Conservation (phyloP, 2,888 invertebrate genomes). For the Eupithecia centaureata region DNA sequence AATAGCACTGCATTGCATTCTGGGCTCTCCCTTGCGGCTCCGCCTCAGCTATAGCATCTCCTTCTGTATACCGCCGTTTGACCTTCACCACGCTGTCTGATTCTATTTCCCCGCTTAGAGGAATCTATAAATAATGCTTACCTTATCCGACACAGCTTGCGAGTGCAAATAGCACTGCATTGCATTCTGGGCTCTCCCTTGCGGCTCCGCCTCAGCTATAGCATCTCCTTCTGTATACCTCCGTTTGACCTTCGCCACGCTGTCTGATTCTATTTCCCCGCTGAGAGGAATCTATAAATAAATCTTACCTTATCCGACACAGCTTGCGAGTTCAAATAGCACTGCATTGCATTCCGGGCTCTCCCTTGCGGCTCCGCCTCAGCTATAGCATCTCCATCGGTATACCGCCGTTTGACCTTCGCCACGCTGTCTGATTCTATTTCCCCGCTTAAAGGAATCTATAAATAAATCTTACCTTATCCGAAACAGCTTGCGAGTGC, state of each 20-base stretch:
- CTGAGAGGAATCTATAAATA: slow-evolving; percentile 39
- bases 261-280: slow-evolving; percentile 64
- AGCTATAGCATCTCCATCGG: slow-evolving; percentile 50
- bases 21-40: slow-evolving; percentile 66
- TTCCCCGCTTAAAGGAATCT: slow-evolving; percentile 56
- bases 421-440: slow-evolving; percentile 56
- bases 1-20: slow-evolving; percentile 80
- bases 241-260: slow-evolving; percentile 52
- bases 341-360: slow-evolving; percentile 79
- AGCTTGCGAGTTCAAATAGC: slow-evolving; percentile 78
- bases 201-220: slow-evolving; percentile 60
- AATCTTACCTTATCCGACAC: slow-evolving; percentile 84
- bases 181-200: slow-evolving; percentile 65
- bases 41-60: slow-evolving; percentile 56
- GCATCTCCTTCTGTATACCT: slow-evolving; percentile 55
- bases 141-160: slow-evolving; percentile 85
- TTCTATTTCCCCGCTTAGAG: slow-evolving; percentile 65
- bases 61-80: slow-evolving; percentile 50
- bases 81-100: slow-evolving; percentile 56
- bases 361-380: slow-evolving; percentile 63
- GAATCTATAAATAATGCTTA: slow-evolving; percentile 41
- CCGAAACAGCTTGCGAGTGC: slow-evolving; percentile 78
- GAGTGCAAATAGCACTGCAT: slow-evolving; percentile 81
- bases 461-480: slow-evolving; percentile 77
- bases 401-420: slow-evolving; percentile 54